Evolutionary conservation across 2,797 vertebrate species (phyloP), one percentile per base, ranked within the genome.

Genomic region (Phylloscopus collybita): DNA sequence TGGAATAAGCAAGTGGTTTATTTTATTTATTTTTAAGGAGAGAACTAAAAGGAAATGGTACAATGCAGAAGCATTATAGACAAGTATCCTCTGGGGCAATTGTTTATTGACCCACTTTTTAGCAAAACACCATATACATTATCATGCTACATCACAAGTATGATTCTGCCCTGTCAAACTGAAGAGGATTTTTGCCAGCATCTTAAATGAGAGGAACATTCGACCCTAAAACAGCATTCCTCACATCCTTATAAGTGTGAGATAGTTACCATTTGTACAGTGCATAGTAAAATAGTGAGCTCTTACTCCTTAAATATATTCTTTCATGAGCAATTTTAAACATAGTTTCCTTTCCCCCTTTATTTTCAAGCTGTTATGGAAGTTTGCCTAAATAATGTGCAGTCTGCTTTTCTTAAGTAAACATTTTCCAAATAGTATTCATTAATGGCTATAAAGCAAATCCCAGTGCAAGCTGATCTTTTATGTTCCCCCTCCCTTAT

Each of bases 1-100:
- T 82, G 45, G 44, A 97, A 93, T 92, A 97, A 97, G 83, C 82
- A 97, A 95, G 75, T 88, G 85, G 71, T 84, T 97, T 96, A 75
- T 96, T 97, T 82, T 92, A 94, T 97, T 91, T 83, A 86, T 97
- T 91, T 96, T 92, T 59, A 90, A 90, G 88, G 90, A 94, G 82
- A 80, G 62, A 95, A 64, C 67, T 86, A 80, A 96, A 96, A 91
- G 91, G 88, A 93, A 81, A 74, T 45, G 72, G n/a, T 91, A 73
- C 50, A 91, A 42, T 91, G 88, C 36, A 50, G 76, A 81, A 85
- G 25, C 80, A 88, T 82, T 93, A 73, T 82, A 85, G 38, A 84
- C 80, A 80, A 85, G 36, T 81, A 71, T 59, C 51, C 94, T 80
- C 70, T 93, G 88, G 84, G 95, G 94, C 69, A 70, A 72, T 66